Percentiles rank a stretch among this genome's conserved stretches.
Evolutionary conservation across 1,140 invertebrate species (phyloP).

Genomic region (Orussus abietinus): DNA sequence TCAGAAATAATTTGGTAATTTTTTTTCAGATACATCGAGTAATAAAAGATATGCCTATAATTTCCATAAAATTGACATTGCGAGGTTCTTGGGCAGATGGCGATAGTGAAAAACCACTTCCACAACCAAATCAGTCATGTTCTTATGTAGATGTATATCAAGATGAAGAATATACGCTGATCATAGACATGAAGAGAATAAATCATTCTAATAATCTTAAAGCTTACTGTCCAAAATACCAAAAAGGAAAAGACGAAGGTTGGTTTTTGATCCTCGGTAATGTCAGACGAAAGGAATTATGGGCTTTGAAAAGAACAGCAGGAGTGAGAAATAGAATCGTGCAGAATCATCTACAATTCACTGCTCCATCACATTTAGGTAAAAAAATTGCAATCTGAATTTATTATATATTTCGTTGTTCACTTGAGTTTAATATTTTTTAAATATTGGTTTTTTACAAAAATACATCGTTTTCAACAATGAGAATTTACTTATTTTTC

Average conservation of each 20-base stretch:
- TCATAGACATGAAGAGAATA: constrained; percentile 55
- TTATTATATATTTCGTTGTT: constrained; percentile 4
- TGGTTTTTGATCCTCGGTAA: constrained; percentile 90
- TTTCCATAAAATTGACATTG: constrained; percentile 57
- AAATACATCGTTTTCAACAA: too few species aligned
- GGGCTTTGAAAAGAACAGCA: constrained; percentile 74
- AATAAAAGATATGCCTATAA: constrained; percentile 61
- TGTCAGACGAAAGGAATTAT: constrained; percentile 67
- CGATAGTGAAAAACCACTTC: constrained; percentile 49
- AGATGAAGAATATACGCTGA: constrained; percentile 70
- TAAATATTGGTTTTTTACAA: constrained; percentile 9
- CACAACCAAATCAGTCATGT: constrained; percentile 37
- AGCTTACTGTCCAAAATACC: constrained; percentile 79
- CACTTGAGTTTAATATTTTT: constrained; percentile 11
- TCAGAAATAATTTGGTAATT: too few species aligned
- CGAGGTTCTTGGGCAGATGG: constrained; percentile 56
- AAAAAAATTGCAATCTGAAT: constrained; percentile 18
- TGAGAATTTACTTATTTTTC: too few species aligned
- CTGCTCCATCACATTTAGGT: constrained; percentile 60
- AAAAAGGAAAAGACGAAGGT: constrained; percentile 91
- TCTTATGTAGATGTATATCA: constrained; percentile 64
- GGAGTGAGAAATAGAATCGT: constrained; percentile 43
- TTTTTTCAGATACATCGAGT: constrained; percentile 52
- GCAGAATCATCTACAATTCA: constrained; percentile 61
- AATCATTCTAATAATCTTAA: constrained; percentile 51